A percentile compares a stretch with the other conserved stretches of the same genome.
Conservation (phyloP, 2,113 vertebrate species). For the Sebastes fasciatus region DNA sequence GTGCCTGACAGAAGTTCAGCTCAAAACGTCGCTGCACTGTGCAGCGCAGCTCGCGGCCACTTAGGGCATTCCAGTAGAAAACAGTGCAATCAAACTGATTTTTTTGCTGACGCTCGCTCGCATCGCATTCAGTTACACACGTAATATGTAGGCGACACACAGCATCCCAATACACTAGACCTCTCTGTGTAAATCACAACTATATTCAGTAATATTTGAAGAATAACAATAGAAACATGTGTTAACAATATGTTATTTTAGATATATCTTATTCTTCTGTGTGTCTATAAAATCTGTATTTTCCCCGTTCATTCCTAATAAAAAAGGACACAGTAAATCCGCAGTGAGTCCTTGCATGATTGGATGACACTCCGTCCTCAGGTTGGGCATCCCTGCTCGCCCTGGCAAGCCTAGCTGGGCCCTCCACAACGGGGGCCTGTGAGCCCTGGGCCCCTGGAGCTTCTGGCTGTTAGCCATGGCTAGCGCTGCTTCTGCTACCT, state of each 20-base stretch:
- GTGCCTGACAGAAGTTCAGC: too few species aligned
- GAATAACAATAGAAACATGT: not conserved
- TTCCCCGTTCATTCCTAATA: not conserved
- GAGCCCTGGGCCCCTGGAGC: conserved; percentile 81
- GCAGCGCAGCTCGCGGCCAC: too few species aligned
- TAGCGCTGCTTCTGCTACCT: conserved; percentile 92
- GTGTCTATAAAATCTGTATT: not conserved
- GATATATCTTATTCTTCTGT: not conserved
- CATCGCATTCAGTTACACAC: too few species aligned
- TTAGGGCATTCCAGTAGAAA: too few species aligned
- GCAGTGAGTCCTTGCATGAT: conserved; percentile 31
- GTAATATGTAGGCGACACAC: too few species aligned
- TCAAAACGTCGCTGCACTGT: too few species aligned
- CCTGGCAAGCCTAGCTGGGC: conserved; percentile 77
- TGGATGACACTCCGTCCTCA: conserved; percentile 57
- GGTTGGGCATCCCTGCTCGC: conserved; percentile 64
- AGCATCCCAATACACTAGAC: too few species aligned
- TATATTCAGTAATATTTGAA: not conserved
- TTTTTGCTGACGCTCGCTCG: too few species aligned
- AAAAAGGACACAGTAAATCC: conserved; percentile 16
- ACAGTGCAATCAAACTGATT: too few species aligned
- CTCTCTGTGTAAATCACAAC: not conserved
- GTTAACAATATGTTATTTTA: not conserved
- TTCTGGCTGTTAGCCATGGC: conserved; percentile 82
- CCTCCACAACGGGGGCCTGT: conserved; percentile 84